Percentiles rank a stretch among this genome's conserved stretches.
phyloP scores from a whole-genome alignment of 2,113 vertebrate species.

The Stomatorhinus ivindoensis region DNA sequence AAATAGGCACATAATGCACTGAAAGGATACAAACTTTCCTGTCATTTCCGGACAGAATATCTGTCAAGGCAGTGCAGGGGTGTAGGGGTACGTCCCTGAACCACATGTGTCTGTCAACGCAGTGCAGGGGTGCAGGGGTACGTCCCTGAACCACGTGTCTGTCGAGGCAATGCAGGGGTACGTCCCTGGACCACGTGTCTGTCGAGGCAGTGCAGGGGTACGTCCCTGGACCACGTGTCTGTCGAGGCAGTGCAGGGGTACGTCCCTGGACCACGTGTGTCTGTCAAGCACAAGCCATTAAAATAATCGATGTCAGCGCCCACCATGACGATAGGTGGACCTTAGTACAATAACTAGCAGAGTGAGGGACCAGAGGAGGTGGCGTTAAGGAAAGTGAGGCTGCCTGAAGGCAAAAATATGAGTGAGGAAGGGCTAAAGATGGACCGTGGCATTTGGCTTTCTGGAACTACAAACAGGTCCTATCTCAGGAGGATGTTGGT shows the following conservation, averaged over 20 bases:
- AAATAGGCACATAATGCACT: background rate
- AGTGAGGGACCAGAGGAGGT: background rate
- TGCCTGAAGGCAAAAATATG: background rate
- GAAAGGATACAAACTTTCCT: background rate
- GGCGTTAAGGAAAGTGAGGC: background rate
- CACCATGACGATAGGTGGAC: background rate
- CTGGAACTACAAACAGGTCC: background rate
- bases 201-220: background rate
- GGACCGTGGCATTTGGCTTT: background rate
- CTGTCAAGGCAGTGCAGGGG: background rate
- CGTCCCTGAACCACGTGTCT: background rate
- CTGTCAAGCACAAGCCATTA: background rate
- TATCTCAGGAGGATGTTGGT: conserved; percentile 53
- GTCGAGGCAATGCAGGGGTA: background rate
- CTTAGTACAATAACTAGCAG: background rate
- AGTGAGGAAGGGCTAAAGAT: background rate
- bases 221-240: background rate
- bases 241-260: background rate
- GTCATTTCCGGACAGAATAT: background rate
- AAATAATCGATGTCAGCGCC: background rate
- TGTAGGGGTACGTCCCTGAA: background rate
- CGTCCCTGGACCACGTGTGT: background rate
- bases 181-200: background rate
- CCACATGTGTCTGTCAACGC: too few relatives aligned
- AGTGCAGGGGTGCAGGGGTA: background rate